phyloP scores from a whole-genome alignment of 2,888 invertebrate species.

The Tyria jacobaeae region DNA sequence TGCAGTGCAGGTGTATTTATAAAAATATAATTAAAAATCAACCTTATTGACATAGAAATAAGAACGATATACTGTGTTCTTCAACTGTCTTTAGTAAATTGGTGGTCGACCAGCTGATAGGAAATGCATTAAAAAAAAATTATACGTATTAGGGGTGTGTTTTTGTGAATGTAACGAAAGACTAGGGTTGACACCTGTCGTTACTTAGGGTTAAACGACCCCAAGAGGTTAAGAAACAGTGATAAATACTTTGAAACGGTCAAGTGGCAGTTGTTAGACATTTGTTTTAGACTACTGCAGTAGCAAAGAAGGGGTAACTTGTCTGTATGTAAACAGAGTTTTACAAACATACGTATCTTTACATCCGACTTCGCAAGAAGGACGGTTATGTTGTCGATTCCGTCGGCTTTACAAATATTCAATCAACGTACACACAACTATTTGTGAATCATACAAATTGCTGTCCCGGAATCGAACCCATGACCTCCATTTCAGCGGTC shows the following conservation, averaged over 20 bases:
- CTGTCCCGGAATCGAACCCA: too few species aligned
- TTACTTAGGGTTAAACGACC: constrained; percentile 43
- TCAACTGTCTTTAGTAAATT: constrained; percentile 7
- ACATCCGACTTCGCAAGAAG: too few species aligned
- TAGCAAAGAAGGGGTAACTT: not conserved
- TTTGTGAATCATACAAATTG: too few species aligned
- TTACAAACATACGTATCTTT: too few species aligned
- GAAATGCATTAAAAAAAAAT: constrained; percentile 47
- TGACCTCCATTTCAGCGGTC: too few species aligned
- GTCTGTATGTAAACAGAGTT: not conserved
- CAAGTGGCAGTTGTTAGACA: constrained; percentile 15
- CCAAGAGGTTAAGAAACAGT: constrained; percentile 39
- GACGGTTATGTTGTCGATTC: too few species aligned
- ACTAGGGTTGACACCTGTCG: constrained; percentile 46
- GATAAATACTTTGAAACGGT: constrained; percentile 29
- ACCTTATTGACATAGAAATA: accelerated
- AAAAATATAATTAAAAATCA: constrained; percentile 17
- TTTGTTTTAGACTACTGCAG: not conserved
- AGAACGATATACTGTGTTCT: not conserved
- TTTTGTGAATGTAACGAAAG: constrained; percentile 58
- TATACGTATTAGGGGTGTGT: constrained; percentile 50
- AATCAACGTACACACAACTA: not conserved
- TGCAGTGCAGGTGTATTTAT: constrained; percentile 5
- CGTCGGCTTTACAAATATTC: not conserved
- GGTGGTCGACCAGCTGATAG: constrained; percentile 52